phyloP scores from a whole-genome alignment of 2,888 invertebrate genomes.

The Leptopterna dolabrata region DNA sequence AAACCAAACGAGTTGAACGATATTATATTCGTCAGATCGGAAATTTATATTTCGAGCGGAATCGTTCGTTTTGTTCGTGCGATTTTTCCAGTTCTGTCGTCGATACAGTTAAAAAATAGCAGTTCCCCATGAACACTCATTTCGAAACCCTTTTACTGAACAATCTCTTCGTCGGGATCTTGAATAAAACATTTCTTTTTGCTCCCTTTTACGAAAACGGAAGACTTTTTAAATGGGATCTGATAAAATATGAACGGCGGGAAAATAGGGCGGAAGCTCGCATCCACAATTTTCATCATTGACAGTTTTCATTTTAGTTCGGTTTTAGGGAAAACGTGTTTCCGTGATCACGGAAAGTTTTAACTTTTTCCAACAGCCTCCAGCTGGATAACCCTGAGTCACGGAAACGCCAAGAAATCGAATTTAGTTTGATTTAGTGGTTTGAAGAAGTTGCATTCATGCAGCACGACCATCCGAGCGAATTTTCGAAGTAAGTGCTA shows the following conservation, averaged over 20 bases:
- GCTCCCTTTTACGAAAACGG: background rate
- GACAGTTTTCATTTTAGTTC: background rate
- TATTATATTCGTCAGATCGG: too few species aligned
- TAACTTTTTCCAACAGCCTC: background rate
- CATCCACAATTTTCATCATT: background rate
- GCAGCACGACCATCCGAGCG: too few species aligned
- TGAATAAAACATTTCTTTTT: background rate
- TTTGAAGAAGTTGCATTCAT: too few species aligned
- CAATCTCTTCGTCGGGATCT: background rate
- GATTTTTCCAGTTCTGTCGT: background rate
- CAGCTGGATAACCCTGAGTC: background rate
- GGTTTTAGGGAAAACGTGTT: background rate
- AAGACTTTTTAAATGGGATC: background rate
- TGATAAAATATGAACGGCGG: background rate
- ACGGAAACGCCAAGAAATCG: background rate
- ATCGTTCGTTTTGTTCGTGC: too few species aligned
- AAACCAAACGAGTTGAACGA: too few species aligned
- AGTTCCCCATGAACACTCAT: background rate
- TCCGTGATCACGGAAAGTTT: background rate
- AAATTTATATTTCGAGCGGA: too few species aligned
- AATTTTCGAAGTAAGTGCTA: too few species aligned
- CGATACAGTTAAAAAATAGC: background rate
- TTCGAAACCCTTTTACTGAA: background rate
- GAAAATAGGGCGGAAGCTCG: background rate
- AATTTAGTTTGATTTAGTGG: background rate